Base-by-base conservation (phyloP, 2,113 vertebrate species). In the Pachyramphus minor region DNA sequence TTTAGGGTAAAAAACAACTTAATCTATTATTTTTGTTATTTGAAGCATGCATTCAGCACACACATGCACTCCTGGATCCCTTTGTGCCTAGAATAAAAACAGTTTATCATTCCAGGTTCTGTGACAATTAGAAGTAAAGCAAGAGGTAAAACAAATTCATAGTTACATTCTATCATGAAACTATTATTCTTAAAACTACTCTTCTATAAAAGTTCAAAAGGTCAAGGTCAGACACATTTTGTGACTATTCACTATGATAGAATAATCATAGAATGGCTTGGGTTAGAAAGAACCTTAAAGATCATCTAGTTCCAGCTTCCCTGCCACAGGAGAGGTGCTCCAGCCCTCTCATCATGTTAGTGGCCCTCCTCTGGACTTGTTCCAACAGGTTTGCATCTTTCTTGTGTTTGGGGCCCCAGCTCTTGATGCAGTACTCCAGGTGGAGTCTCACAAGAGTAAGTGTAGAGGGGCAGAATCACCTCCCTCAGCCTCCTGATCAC, bases 1-100 rank as follows among this genome's bases (percentile, higher is more conserved):
- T 92, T 75, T 50, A 91, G 42, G 55, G 44, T 88, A 88, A 80
- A 83, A 71, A 63, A 21, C 63, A 94, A 78, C 52, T 87, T 94
- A 44, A 45, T 56, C 31, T 93, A 71, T 66, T 86, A 77, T 52
- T 86, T 90, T 78, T 92, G 59, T 91, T 90, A 81, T 81, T 81
- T 84, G 85, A 90, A 94, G 76, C 41, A 56, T 72, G n/a, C 20
- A 55, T 88, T 86, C 56, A 90, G 52, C 33, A 41, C 33, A 80
- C 23, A 80, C 49, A 72, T 44, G 59, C 27, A 52, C 10, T 74
- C 47, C 12, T 0, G 1, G 24, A 20, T 74, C 41, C 59, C n/a
- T 60, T 18, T 71, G 24, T 47, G 45, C 6, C 7, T 41, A 80
- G 33, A 88, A 68, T 47, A 83, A 81, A 75, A 55, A 56, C 4